A percentile compares a stretch with the other conserved stretches of the same genome.
Evolutionary conservation across 2,888 invertebrate species (phyloP).

Genomic region (Luffia ferchaultella): DNA sequence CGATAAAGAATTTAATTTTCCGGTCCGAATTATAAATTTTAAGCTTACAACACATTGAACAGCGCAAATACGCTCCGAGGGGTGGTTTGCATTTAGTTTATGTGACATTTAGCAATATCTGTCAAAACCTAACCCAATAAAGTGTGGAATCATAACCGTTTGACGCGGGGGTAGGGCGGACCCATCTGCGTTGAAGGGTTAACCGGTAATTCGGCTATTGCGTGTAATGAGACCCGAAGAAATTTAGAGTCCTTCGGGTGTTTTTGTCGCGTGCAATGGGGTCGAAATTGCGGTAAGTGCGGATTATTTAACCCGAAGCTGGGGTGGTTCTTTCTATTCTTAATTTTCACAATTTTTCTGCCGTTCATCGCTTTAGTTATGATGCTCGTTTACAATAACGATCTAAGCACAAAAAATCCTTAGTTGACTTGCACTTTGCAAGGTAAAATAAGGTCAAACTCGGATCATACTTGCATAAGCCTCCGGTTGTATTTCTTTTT

Average conservation of each 20-base stretch:
- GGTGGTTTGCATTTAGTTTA: constrained; percentile 33
- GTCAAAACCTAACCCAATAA: constrained; percentile 56
- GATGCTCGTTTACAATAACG: too few relatives aligned
- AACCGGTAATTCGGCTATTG: constrained; percentile 61
- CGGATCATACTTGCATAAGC: too few relatives aligned
- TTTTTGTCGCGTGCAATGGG: constrained; percentile 28
- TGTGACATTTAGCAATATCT: constrained; percentile 48
- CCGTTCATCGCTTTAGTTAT: too few relatives aligned
- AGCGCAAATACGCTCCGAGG: not conserved
- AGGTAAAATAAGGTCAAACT: too few relatives aligned
- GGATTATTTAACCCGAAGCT: not conserved
- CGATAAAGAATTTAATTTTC: not conserved
- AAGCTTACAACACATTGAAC: not conserved
- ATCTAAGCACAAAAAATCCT: too few relatives aligned
- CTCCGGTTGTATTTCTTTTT: too few relatives aligned
- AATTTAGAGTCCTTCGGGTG: constrained; percentile 42
- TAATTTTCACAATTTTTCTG: too few relatives aligned
- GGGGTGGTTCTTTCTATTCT: not conserved
- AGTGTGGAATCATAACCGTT: constrained; percentile 33
- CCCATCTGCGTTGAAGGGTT: constrained; percentile 61
- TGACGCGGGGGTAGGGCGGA: constrained; percentile 38
- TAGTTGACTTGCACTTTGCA: too few relatives aligned
- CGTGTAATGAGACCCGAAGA: constrained; percentile 55
- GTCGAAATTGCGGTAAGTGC: constrained; percentile 24
- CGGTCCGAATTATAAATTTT: not conserved